Evolutionary conservation across 2,113 vertebrate species (phyloP).

Genomic region (Sinocyclocheilus anshuiensis): DNA sequence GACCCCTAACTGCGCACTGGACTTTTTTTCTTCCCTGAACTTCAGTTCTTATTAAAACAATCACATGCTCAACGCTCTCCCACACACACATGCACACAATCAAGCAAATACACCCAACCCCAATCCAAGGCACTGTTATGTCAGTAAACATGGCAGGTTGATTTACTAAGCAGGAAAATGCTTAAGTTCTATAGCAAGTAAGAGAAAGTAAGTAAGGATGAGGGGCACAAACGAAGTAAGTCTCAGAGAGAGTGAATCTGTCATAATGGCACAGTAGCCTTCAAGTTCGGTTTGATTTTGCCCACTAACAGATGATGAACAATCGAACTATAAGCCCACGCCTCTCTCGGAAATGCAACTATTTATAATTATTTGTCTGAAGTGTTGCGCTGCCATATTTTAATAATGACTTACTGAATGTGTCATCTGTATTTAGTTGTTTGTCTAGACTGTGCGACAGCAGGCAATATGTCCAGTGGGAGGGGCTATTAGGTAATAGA

Average conservation of each 20-base stretch:
- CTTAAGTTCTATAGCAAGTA: slow-evolving; percentile 30
- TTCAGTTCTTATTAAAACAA: slow-evolving; percentile 50
- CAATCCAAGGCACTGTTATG: slow-evolving; percentile 79
- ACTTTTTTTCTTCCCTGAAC: slow-evolving; percentile 44
- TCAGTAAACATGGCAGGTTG: slow-evolving; percentile 76
- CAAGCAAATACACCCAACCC: slow-evolving; percentile 52
- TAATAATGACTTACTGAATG: slow-evolving; percentile 6
- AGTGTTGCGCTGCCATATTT: not conserved
- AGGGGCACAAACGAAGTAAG: not conserved
- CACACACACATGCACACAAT: slow-evolving; percentile 47
- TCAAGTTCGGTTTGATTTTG: not conserved
- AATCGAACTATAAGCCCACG: not conserved
- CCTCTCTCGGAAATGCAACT: not conserved
- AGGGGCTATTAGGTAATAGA: slow-evolving; percentile 9
- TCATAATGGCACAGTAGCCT: slow-evolving; percentile 18
- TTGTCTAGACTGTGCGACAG: slow-evolving; percentile 5
- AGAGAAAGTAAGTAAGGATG: not conserved
- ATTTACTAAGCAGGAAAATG: slow-evolving; percentile 58
- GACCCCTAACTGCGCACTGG: slow-evolving; percentile 51
- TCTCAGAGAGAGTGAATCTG: not conserved
- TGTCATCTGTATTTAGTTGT: slow-evolving; percentile 12
- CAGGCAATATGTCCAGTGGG: not conserved
- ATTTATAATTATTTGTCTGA: slow-evolving; percentile 15
- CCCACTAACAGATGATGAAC: not conserved
- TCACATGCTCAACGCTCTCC: not conserved